Base-by-base conservation (phyloP, 2,113 vertebrate genomes). In the Otolemur garnettii region DNA sequence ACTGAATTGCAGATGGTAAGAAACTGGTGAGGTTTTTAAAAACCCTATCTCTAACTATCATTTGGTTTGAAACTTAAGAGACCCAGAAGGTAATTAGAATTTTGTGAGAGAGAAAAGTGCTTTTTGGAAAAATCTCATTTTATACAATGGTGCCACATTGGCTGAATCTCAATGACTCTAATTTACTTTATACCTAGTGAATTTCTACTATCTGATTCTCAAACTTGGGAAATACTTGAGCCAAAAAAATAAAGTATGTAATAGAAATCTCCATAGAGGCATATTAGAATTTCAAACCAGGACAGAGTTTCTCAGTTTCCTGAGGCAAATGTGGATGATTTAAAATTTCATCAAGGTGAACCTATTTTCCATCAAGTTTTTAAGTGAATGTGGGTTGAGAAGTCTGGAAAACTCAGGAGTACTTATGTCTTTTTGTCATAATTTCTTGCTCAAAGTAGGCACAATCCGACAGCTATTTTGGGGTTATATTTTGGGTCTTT, bases 281-380 rank as follows among this genome's bases (percentile, higher is more conserved):
- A 30, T 66, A 77, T 88, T 95, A 85, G 71, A 96, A 97, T 97
- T 96, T 95, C 90, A 96, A 96, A 95, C 22, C 68, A 89, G 81
- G 84, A 35, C 57, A 97, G 57, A 77, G 66, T 82, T 71, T 92
- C 68, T 97, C 84, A 79, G 33, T 95, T 95, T 94, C 90, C 85
- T 21, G 69, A 91, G 94, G 92, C 68, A 71, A 96, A 87, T 81
- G 22, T 45, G 69, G 45, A 35, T 86, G 87, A 85, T 90, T 92
- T 92, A 95, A 97, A 94, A 82, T 96, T 94, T 96, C 69, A 80
- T 96, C 83, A 87, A 91, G 87, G 84, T 94, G 96, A 91, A 89
- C 38, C 26, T 74, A 84, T 84, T 95, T 94, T 93, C 75, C 55
- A 64, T 72, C 12, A 93, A 88, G 45, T 82, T 96, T 95, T 74